Evolutionary conservation across 2,113 vertebrate species (phyloP).

Genomic region (Paracyprichromis sp.): DNA sequence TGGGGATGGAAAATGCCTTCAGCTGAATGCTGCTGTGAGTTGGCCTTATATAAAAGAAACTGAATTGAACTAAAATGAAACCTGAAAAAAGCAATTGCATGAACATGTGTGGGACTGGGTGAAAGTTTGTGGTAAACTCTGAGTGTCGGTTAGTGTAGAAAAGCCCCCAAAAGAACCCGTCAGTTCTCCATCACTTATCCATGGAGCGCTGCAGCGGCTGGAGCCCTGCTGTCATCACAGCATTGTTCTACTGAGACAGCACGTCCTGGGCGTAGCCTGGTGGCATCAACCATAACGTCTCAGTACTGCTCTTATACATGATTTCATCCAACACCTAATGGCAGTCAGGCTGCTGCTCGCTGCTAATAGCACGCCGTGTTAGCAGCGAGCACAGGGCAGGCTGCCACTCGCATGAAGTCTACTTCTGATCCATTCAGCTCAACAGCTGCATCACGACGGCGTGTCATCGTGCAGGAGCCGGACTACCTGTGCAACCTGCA

Average conservation of each 20-base stretch:
- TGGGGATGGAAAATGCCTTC: neutral
- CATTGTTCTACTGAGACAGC: neutral
- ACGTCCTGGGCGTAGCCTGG: fast-evolving
- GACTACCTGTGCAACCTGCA: neutral
- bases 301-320: neutral
- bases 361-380: neutral
- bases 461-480: neutral
- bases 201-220: neutral
- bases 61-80: fast-evolving
- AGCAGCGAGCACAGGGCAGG: neutral
- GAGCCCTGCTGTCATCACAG: neutral
- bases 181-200: neutral
- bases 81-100: neutral
- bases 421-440: neutral
- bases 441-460: neutral
- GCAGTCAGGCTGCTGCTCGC: neutral
- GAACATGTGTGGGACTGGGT: neutral
- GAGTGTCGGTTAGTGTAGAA: fast-evolving
- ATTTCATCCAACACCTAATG: neutral
- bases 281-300: neutral
- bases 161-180: neutral
- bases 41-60: neutral
- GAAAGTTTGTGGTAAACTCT: neutral
- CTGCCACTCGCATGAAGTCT: neutral
- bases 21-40: neutral